phyloP scores from a whole-genome alignment of 2,888 invertebrate species.

The Ypsolopha sequella region DNA sequence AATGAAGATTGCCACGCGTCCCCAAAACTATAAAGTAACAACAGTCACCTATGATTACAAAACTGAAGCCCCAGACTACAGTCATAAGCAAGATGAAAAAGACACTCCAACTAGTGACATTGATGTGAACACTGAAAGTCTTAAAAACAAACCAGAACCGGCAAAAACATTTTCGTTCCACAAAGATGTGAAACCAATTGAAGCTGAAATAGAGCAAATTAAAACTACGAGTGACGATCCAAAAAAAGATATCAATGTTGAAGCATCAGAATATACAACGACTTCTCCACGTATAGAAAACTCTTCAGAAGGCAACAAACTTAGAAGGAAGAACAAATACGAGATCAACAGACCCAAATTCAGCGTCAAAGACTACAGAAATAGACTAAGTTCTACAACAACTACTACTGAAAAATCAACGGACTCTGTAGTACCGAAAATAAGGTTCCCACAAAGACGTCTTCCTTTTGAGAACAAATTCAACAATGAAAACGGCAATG shows the following conservation, averaged over 20 bases:
- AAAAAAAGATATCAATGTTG: constrained; percentile 21
- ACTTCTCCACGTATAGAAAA: constrained; percentile 36
- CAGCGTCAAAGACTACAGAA: constrained; percentile 83
- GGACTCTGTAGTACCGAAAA: constrained; percentile 34
- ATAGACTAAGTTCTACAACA: constrained; percentile 71
- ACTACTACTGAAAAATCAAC: constrained; percentile 46
- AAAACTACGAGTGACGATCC: constrained; percentile 21
- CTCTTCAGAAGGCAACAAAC: constrained; percentile 34
- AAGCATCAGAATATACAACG: constrained; percentile 28
- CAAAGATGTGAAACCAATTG: constrained; percentile 54
- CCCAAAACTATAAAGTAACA: constrained; percentile 31
- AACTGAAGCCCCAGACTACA: constrained; percentile 49
- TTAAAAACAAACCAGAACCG: constrained; percentile 22
- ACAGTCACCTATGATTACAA: constrained; percentile 31
- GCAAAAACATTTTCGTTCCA: constrained; percentile 53
- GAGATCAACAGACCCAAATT: constrained; percentile 77
- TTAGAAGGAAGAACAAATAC: constrained; percentile 64
- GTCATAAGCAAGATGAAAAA: constrained; percentile 64
- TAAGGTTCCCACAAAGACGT: constrained; percentile 63
- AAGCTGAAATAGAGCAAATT: constrained; percentile 39
- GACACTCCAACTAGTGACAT: constrained; percentile 66
- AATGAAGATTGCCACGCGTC: constrained; percentile 62
- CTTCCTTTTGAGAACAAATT: constrained; percentile 39
- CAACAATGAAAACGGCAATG: constrained; percentile 41
- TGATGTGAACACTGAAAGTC: constrained; percentile 41